A percentile compares a stretch with the other conserved stretches of the same genome.
Conservation (phyloP, 1,140 invertebrate genomes). For the Mamestra configurata region DNA sequence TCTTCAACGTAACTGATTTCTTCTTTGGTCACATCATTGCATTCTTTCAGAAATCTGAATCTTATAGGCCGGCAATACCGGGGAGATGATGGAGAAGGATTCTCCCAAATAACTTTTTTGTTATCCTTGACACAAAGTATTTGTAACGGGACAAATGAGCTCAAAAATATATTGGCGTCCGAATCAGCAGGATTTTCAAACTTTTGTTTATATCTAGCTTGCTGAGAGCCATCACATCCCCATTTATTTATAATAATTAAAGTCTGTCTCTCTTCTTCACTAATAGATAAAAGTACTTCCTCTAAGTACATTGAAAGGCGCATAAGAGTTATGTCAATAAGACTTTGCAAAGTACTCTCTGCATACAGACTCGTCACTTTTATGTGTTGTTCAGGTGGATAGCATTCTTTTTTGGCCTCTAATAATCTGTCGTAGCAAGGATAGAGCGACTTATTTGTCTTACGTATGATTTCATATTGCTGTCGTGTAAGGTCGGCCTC, state of each 20-base stretch:
- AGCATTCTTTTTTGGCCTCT: constrained; percentile 64
- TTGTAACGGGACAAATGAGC: constrained; percentile 67
- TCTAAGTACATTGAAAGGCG: background rate
- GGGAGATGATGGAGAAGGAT: constrained; percentile 65
- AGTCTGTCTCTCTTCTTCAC: constrained; percentile 56
- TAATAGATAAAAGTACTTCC: constrained; percentile 50
- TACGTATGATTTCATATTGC: constrained; percentile 65
- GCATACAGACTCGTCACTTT: constrained; percentile 64
- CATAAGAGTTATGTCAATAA: constrained; percentile 64
- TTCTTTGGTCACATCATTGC: constrained; percentile 61
- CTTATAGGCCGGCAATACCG: constrained; percentile 60
- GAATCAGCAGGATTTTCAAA: constrained; percentile 56
- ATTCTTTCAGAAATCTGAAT: constrained; percentile 49
- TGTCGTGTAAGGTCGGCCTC: constrained; percentile 59
- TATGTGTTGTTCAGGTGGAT: constrained; percentile 58
- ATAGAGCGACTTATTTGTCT: constrained; percentile 57
- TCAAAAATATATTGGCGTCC: constrained; percentile 67
- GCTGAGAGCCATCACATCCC: constrained; percentile 67
- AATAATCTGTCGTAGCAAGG: constrained; percentile 60
- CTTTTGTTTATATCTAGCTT: constrained; percentile 65
- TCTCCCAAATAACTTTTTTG: constrained; percentile 66
- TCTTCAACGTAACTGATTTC: constrained; percentile 56
- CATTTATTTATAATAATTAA: constrained; percentile 63
- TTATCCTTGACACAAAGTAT: constrained; percentile 55
- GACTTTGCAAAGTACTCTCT: constrained; percentile 62